Conservation (phyloP, 1,140 invertebrate genomes). For the Pseudoatta argentina region DNA sequence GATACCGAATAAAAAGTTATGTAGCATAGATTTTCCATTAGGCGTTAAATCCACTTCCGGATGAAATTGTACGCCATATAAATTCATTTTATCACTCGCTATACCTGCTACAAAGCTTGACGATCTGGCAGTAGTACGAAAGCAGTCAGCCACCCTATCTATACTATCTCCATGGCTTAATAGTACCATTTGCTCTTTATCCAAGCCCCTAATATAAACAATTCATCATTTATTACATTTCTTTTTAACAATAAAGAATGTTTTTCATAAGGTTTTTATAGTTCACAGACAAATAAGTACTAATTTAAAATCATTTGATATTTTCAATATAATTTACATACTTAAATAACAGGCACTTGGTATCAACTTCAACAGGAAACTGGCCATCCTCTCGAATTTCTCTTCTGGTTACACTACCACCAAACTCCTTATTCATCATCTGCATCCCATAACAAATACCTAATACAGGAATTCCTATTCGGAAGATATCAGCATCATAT, state of each 20-base stretch:
- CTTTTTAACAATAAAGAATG: background rate
- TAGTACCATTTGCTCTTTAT: conserved; percentile 95
- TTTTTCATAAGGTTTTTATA: background rate
- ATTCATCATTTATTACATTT: conserved; percentile 2
- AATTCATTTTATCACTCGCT: conserved; percentile 94
- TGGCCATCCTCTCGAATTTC: conserved; percentile 98
- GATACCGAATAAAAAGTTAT: conserved; percentile 98
- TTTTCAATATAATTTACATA: conserved; percentile 86
- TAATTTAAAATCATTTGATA: background rate
- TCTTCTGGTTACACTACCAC: conserved; percentile 95
- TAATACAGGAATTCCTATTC: conserved; percentile 97
- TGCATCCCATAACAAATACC: conserved; percentile 99
- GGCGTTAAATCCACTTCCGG: conserved; percentile 98
- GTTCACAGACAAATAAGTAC: background rate
- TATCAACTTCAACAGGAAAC: conserved; percentile 95
- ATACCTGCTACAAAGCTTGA: conserved; percentile 95
- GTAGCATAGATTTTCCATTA: conserved; percentile 96
- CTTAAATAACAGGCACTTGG: conserved; percentile 97
- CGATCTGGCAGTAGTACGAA: conserved; percentile 94
- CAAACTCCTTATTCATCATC: conserved; percentile 99
- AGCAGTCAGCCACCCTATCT: conserved; percentile 94
- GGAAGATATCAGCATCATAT: conserved; percentile 98
- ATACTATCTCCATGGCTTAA: conserved; percentile 99
- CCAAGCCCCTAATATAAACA: conserved; percentile 90
- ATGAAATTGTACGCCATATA: conserved; percentile 99